Base-by-base conservation (phyloP, 2,797 vertebrate genomes). In the Mareca strepera region DNA sequence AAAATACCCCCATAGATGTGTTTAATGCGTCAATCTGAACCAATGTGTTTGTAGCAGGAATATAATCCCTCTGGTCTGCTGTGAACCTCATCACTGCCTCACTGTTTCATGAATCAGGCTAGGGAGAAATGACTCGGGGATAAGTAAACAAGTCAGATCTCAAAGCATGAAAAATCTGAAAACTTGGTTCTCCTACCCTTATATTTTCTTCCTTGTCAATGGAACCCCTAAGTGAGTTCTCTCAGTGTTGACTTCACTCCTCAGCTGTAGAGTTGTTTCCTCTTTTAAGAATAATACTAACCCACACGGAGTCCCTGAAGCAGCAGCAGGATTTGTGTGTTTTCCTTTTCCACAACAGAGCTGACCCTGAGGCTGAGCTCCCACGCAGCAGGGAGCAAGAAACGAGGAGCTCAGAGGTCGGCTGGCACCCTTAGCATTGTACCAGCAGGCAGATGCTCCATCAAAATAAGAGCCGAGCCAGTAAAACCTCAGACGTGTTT, bases 371-470 rank as follows among this genome's bases (percentile, higher is more conserved):
- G 68, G 23, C 43, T 33, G 23, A 59, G 77, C 20, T 78, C 11
- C 2, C 43, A 76, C 6, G 1, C 26, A 86, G 29, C 25, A 63
- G 14, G 6, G 56, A 86, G 23, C 0, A 0, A 87, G 82, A 86
- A 91, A 35, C 20, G 46, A 81, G 46, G 44, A 84, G 41, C 66
- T 62, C 22, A 5, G 7, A 7, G 23, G 68, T 69, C 84, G 33
- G 23, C 4, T 6, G 67, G 35, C 69, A 78, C n/a, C 2, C 0
- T 31, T 55, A 82, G 1, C 29, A 25, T 16, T 12, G 11, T 53
- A 33, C 3, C 13, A 75, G 37, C 0, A 0, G 9, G 44, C 4
- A 3, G n/a, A 44, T 59, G 87, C 7, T 43, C 72, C 82, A n/a
- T 35, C 43, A 60, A 53, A 64, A 39, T 48, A 77, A 46, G 39